phyloP scores from a whole-genome alignment of 2,888 invertebrate species.

The Asteroscopus sphinx region DNA sequence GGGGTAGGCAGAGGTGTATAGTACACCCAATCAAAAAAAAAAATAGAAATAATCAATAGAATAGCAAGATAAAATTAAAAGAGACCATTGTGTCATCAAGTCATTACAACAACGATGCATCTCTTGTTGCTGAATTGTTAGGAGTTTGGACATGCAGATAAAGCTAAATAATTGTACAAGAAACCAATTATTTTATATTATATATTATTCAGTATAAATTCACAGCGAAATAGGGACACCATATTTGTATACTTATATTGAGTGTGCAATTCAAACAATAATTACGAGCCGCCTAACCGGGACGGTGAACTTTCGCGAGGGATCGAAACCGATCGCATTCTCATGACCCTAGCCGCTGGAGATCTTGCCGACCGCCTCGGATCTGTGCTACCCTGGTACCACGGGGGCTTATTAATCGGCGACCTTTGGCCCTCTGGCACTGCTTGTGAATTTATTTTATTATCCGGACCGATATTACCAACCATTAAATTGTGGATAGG shows the following conservation, averaged over 20 bases:
- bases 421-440: slow-evolving; percentile 44
- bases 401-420: slow-evolving; percentile 44
- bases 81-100: not conserved
- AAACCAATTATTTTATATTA: slow-evolving; percentile 2
- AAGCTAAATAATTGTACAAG: not conserved
- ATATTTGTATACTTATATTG: slow-evolving; percentile 34
- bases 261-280: slow-evolving; percentile 42
- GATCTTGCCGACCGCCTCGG: slow-evolving; percentile 48
- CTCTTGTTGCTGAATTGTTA: slow-evolving; percentile 1
- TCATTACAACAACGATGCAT: not conserved
- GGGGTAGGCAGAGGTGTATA: too few species aligned
- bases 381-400: slow-evolving; percentile 56
- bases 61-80: too few species aligned
- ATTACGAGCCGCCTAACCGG: slow-evolving; percentile 62
- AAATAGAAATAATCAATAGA: too few species aligned
- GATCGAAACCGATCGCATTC: slow-evolving; percentile 58
- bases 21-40: too few species aligned
- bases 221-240: slow-evolving; percentile 17
- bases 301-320: slow-evolving; percentile 65
- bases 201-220: not conserved
- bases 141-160: not conserved
- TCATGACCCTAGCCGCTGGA: slow-evolving; percentile 59
- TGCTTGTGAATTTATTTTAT: slow-evolving; percentile 36
- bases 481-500: too few species aligned
- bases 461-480: slow-evolving; percentile 10